phyloP scores from a whole-genome alignment of 1,140 invertebrate genomes.

The Rhagoletis zephyria region DNA sequence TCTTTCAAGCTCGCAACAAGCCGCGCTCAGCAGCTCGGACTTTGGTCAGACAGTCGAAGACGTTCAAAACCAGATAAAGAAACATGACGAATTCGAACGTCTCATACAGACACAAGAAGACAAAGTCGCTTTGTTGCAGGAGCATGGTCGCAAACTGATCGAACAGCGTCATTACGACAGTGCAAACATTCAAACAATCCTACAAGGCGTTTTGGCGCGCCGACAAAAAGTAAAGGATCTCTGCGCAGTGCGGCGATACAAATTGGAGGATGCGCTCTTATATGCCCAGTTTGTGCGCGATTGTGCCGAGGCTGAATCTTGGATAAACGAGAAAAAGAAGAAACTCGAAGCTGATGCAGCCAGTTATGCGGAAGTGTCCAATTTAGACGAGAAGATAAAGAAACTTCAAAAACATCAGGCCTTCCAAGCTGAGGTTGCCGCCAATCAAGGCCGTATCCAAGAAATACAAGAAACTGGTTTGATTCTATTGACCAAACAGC shows the following conservation, averaged over 20 bases:
- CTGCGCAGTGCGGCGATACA: conserved; percentile 78
- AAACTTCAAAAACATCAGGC: conserved; percentile 98
- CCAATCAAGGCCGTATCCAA: conserved; percentile 89
- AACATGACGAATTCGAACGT: conserved; percentile 92
- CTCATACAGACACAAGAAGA: conserved; percentile 86
- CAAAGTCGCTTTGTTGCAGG: conserved; percentile 87
- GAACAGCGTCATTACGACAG: conserved; percentile 95
- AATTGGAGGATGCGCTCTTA: conserved; percentile 85
- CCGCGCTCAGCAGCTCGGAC: conserved; percentile 78
- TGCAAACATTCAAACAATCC: conserved; percentile 83
- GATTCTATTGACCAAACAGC: conserved; percentile 79
- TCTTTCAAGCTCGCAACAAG: conserved; percentile 90
- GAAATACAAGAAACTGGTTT: conserved; percentile 84
- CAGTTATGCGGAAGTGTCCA: conserved; percentile 81
- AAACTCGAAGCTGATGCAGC: conserved; percentile 84
- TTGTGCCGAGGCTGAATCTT: conserved; percentile 88
- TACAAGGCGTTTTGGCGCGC: conserved; percentile 82
- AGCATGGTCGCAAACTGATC: conserved; percentile 90
- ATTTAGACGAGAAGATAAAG: conserved; percentile 91
- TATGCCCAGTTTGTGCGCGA: conserved; percentile 93
- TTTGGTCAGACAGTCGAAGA: conserved; percentile 84
- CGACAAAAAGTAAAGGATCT: conserved; percentile 81
- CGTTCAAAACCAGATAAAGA: conserved; percentile 88
- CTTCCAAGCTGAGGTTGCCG: conserved; percentile 93
- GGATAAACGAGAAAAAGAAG: conserved; percentile 95